These are phyloP conservation scores for Zygogramma bicolorata DNA, from an alignment of 2,888 invertebrate species.

Conservation along the genomic window DNA sequence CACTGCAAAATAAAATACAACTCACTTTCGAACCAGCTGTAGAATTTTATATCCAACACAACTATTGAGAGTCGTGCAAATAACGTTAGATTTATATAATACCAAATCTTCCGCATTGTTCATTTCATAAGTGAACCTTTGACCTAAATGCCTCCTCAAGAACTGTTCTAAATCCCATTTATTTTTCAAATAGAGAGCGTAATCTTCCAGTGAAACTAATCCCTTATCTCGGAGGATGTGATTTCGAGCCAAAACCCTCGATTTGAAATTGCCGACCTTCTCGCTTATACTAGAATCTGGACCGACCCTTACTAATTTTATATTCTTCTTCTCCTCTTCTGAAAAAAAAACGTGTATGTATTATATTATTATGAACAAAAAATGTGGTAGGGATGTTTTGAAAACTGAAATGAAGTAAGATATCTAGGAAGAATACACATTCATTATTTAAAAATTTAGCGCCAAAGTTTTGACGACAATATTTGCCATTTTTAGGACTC, in stretches of 20 bases:
- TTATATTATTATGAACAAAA: too few species aligned
- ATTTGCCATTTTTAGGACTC: too few species aligned
- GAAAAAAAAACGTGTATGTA: conserved; percentile 30
- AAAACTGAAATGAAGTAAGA: too few species aligned
- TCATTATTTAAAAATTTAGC: too few species aligned
- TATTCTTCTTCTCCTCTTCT: conserved; percentile 44
- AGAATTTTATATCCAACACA: conserved; percentile 43
- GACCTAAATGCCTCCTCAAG: conserved; percentile 38
- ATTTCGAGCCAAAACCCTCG: conserved; percentile 63
- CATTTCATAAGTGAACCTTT: conserved; percentile 42
- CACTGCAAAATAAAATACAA: background rate
- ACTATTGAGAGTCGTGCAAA: conserved; percentile 53
- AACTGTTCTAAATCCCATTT: conserved; percentile 32
- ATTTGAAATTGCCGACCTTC: conserved; percentile 63
- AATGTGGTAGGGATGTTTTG: too few species aligned
- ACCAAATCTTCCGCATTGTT: conserved; percentile 46
- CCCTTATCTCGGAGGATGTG: conserved; percentile 43
- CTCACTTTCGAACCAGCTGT: conserved; percentile 42
- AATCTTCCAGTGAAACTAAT: conserved; percentile 32
- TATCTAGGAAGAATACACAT: too few species aligned
- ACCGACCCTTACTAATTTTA: conserved; percentile 68
- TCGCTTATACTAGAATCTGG: conserved; percentile 65
- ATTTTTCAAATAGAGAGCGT: conserved; percentile 35
- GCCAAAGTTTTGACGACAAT: too few species aligned
- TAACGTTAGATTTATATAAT: conserved; percentile 47